Conservation (phyloP, 2,888 invertebrate genomes). For the Drosophila paranaensis region DNA sequence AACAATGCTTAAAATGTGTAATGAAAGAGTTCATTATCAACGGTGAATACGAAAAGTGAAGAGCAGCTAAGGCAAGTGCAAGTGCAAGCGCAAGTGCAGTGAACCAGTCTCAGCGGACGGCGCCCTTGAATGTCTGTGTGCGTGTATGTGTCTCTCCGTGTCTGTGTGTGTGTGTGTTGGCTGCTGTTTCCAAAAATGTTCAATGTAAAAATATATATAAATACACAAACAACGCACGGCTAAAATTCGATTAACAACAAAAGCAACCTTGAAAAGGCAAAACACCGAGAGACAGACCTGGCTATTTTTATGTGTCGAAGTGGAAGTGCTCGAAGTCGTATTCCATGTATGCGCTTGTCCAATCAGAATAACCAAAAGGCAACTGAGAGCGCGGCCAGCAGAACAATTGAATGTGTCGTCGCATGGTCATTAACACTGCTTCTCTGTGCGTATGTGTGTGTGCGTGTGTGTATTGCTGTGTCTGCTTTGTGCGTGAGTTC, state of each 20-base stretch:
- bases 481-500: constrained; percentile 50
- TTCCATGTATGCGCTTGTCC: constrained; percentile 58
- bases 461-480: constrained; percentile 35
- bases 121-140: constrained; percentile 68
- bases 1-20: constrained; percentile 39
- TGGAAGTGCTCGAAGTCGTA: constrained; percentile 62
- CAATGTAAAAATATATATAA: constrained; percentile 65
- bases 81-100: constrained; percentile 58
- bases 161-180: constrained; percentile 18
- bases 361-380: constrained; percentile 52
- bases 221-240: constrained; percentile 28
- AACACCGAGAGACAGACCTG: constrained; percentile 40
- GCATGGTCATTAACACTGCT: constrained; percentile 62
- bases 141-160: constrained; percentile 6
- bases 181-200: constrained; percentile 71
- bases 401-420: constrained; percentile 68
- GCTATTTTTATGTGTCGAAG: constrained; percentile 61
- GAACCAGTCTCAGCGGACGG: constrained; percentile 62
- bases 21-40: constrained; percentile 65
- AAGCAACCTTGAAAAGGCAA: constrained; percentile 74
- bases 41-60: constrained; percentile 38
- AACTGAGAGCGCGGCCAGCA: constrained; percentile 35
- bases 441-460: constrained; percentile 12
- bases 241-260: constrained; percentile 73
- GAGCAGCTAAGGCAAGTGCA: constrained; percentile 6